Evolutionary conservation across 2,113 vertebrate species (phyloP).

Genomic region (Pelecanoides urinatrix): DNA sequence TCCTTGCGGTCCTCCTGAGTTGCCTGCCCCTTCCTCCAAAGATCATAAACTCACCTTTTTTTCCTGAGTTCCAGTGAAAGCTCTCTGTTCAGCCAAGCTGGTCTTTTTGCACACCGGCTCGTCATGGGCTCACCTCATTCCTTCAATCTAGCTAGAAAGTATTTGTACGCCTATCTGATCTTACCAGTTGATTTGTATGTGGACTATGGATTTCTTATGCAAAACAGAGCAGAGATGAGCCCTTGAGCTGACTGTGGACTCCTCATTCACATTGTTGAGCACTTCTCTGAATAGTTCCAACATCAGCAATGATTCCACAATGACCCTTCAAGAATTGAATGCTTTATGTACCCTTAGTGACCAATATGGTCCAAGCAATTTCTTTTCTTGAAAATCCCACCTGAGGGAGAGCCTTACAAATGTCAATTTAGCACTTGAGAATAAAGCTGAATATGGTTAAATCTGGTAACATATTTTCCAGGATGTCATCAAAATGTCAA

Average conservation of each 20-base stretch:
- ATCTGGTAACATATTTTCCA: neutral
- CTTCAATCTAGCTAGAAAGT: accelerated
- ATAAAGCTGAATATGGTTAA: neutral
- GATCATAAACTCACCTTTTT: too few relatives aligned
- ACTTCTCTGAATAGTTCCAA: neutral
- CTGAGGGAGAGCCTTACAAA: neutral
- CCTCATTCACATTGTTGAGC: neutral
- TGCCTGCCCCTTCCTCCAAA: too few relatives aligned
- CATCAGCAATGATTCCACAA: neutral
- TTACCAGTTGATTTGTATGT: neutral
- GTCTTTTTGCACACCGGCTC: too few relatives aligned
- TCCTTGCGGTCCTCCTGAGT: too few relatives aligned
- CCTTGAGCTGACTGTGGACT: neutral
- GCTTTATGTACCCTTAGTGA: neutral
- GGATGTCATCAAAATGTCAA: neutral
- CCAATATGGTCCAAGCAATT: neutral
- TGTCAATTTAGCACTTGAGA: neutral
- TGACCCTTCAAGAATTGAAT: neutral
- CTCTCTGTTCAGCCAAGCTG: too few relatives aligned
- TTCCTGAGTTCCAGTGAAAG: too few relatives aligned
- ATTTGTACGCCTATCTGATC: too few relatives aligned
- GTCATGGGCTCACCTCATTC: too few relatives aligned
- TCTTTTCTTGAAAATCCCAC: neutral
- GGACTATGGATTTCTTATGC: neutral
- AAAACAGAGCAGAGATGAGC: neutral